Evolutionary conservation across 2,797 vertebrate species (phyloP).

Genomic region (Aulostomus chinensis): DNA sequence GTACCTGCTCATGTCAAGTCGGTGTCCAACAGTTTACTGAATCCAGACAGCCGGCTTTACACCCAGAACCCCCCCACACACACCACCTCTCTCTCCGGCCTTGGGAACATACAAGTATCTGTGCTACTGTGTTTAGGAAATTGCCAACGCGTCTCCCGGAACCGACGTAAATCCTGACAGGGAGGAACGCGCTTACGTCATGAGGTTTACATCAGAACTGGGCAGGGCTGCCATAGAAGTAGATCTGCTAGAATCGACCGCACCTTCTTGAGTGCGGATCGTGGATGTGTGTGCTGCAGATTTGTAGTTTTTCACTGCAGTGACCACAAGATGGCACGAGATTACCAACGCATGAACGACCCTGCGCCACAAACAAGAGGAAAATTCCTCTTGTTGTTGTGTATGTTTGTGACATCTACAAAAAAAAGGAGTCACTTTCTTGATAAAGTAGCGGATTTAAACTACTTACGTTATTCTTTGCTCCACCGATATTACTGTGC

Average conservation of each 20-base stretch:
- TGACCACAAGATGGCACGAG: conserved; percentile 42
- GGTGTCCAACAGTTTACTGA: conserved; percentile 19
- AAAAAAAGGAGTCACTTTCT: no score
- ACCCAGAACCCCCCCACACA: conserved; percentile 13
- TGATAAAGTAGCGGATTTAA: no score
- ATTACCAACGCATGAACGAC: conserved; percentile 8
- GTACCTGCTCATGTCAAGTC: conserved; percentile 76
- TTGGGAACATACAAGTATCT: background rate
- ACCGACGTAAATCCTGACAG: conserved; percentile 53
- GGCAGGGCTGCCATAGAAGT: conserved; percentile 14
- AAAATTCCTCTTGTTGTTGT: no score
- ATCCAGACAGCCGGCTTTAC: conserved; percentile 4
- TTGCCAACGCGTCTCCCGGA: conserved; percentile 82
- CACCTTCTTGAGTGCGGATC: background rate
- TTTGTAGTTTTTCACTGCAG: background rate
- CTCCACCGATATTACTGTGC: no score
- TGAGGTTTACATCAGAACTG: conserved; percentile 29
- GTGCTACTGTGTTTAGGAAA: conserved; percentile 68
- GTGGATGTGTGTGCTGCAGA: background rate
- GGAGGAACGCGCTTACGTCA: conserved; percentile 57
- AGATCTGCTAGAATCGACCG: background rate
- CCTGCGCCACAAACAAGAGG: no score
- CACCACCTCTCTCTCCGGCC: background rate
- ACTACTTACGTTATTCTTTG: no score
- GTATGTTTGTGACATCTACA: no score